Conservation (phyloP, 2,797 vertebrate species). For the Lemur catta region DNA sequence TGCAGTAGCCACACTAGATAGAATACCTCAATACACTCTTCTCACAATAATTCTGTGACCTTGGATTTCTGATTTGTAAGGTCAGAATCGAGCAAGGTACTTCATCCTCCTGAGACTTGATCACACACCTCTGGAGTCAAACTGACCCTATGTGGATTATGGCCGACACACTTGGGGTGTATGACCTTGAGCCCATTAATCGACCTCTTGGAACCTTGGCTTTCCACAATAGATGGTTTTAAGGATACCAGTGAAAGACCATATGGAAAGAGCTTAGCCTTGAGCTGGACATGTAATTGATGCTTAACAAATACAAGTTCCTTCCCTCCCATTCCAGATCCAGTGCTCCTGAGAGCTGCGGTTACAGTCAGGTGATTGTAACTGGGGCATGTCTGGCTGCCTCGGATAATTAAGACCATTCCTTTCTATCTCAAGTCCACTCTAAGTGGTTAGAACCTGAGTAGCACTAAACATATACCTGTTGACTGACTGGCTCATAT, state of each 20-base stretch:
- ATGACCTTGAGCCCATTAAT: background rate
- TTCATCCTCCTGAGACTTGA: background rate
- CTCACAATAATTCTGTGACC: background rate
- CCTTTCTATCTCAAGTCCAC: constrained; percentile 35
- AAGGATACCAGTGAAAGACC: background rate
- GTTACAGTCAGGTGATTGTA: background rate
- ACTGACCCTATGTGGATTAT: background rate
- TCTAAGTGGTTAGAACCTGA: constrained; percentile 55
- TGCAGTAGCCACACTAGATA: background rate
- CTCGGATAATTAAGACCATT: background rate
- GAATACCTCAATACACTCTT: background rate
- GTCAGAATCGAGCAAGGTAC: background rate
- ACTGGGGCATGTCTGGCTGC: constrained; percentile 14
- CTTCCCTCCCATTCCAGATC: constrained; percentile 20
- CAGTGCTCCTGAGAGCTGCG: background rate
- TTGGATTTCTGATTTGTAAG: constrained; percentile 34
- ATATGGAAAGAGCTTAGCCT: background rate
- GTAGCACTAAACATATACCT: constrained; percentile 60
- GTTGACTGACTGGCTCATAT: constrained; percentile 69
- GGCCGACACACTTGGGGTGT: background rate
- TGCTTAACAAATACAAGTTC: background rate
- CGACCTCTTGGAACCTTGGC: background rate
- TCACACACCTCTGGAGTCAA: background rate
- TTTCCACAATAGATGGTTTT: background rate
- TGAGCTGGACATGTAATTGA: background rate